Evolutionary conservation across 2,888 invertebrate genomes (phyloP).

Genomic region (Amaurobius ferox): DNA sequence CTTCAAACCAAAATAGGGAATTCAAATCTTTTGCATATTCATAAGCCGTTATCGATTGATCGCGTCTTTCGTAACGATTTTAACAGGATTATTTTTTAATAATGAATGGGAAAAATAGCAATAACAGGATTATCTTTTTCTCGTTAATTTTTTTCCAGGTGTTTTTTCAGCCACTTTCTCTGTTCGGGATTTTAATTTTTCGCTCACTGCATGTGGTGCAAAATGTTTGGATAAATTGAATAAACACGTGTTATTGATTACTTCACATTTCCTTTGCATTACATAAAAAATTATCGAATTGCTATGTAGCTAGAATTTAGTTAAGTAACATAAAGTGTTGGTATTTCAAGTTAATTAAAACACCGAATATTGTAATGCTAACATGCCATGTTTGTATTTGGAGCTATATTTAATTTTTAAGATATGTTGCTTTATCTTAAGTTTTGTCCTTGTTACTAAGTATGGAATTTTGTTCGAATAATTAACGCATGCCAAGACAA

Average conservation of each 20-base stretch:
- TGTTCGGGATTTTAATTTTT: neutral
- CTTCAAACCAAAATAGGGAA: constrained; percentile 14
- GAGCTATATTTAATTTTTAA: too few relatives aligned
- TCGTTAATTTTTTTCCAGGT: neutral
- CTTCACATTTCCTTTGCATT: neutral
- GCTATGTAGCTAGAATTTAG: too few relatives aligned
- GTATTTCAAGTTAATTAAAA: too few relatives aligned
- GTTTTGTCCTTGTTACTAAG: too few relatives aligned
- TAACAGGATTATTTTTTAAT: constrained; percentile 31
- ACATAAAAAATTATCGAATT: too few relatives aligned
- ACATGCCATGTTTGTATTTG: too few relatives aligned
- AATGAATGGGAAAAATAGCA: constrained; percentile 20
- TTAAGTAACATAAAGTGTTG: too few relatives aligned
- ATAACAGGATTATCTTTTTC: constrained; percentile 35
- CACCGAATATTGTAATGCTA: too few relatives aligned
- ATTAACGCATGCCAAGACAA: too few relatives aligned
- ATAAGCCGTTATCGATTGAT: constrained; percentile 44
- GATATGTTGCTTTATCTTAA: too few relatives aligned
- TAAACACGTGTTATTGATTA: constrained; percentile 12
- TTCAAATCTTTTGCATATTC: constrained; percentile 51
- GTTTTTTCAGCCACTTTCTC: neutral
- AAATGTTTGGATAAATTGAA: constrained; percentile 5
- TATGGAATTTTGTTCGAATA: too few relatives aligned
- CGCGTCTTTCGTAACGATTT: constrained; percentile 29
- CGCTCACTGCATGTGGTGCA: neutral